Evolutionary conservation across 2,113 vertebrate genomes (phyloP), one percentile per base, ranked within the genome.

Genomic region (Urocolius indicus): DNA sequence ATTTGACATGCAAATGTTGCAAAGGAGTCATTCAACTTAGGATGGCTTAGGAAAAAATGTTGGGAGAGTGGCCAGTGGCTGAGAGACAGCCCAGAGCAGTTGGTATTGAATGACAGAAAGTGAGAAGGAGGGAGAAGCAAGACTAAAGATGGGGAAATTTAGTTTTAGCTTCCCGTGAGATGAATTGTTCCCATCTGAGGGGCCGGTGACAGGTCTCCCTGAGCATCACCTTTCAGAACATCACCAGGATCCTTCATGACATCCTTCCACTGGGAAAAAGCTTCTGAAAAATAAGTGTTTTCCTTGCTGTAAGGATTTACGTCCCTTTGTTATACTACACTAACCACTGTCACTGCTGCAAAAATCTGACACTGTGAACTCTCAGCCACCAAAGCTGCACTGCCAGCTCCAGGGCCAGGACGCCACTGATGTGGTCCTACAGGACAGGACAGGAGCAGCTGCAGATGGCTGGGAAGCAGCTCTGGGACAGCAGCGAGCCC

Each of bases 151-250:
- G 32, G 52, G 24, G 24, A 81, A 71, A 59, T 68, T 9, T 63
- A 23, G 1, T 4, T 67, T 67, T 57, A 52, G 16, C 38, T 83
- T 51, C 36, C 58, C 71, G 13, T 55, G 15, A 57, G 32, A 54
- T 51, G 7, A 63, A 89, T 55, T 38, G 18, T 52, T 12, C 23
- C 38, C 49, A 19, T 13, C 36, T 57, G 57, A 29, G 61, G 14
- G n/a, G 59, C 24, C 69, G 13, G 18, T 49, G 61, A 34, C 73
- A n/a, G 49, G 29, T 77, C 43, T 81, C 51, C 11, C 41, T 10
- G 36, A 65, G 38, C 22, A 34, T 79, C 57, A 61, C 49, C 61
- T 10, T 75, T 43, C 79, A 81, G 87, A 95, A 57, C 92, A 91
- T 45, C 55, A 54, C 16, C 19, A 9, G 14, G 71, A 46, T 62